Percentiles rank a stretch among this genome's conserved stretches.
phyloP scores from a whole-genome alignment of 1,140 invertebrate species.

The Caerostris darwini region DNA sequence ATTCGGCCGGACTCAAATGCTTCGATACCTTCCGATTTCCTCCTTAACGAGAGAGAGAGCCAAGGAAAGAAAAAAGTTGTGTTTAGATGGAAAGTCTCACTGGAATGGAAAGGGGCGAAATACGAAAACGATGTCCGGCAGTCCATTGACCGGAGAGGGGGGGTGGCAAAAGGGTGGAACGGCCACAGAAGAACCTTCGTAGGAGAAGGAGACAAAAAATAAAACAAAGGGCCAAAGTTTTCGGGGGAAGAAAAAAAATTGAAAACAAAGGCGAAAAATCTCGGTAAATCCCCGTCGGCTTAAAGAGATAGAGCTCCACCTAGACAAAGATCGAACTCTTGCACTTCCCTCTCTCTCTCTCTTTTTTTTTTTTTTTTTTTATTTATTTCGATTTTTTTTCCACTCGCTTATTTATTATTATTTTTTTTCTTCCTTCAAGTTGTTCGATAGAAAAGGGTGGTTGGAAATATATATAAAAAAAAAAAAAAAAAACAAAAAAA shows the following conservation, averaged over 20 bases:
- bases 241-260: background rate
- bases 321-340: constrained; percentile 43
- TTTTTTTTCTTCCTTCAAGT: background rate
- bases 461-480: constrained; percentile 34
- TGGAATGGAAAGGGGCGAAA: background rate
- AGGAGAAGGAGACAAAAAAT: background rate
- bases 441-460: background rate
- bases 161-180: background rate
- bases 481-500: background rate
- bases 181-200: background rate
- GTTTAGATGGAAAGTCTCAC: background rate
- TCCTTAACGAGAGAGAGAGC: no score
- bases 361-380: background rate
- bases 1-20: no score
- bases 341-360: no score
- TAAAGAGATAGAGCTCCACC: constrained; percentile 56
- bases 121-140: constrained; percentile 38
- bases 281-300: constrained; percentile 69
- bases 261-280: constrained; percentile 75
- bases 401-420: no score
- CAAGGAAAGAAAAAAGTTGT: no score
- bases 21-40: no score
- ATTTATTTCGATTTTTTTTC: background rate
- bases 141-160: background rate
- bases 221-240: constrained; percentile 47